phyloP scores from a whole-genome alignment of 2,797 vertebrate species.

The Chrysocyon brachyurus region DNA sequence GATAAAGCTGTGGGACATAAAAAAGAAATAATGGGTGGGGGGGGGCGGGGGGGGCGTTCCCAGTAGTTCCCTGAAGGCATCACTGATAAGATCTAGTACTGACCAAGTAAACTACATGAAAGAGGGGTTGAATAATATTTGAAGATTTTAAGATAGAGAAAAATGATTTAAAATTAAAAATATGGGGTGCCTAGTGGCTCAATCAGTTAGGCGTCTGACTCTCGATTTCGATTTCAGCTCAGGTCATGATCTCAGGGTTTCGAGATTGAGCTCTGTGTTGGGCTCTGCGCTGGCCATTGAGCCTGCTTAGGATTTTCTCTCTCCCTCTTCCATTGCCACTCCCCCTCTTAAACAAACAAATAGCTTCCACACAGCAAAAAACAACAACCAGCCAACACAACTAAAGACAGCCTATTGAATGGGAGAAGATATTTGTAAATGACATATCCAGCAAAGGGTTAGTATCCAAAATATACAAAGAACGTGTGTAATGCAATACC shows the following conservation, averaged over 20 bases:
- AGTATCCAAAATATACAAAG: too few species aligned
- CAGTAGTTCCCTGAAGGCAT: neutral
- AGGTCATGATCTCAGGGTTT: neutral
- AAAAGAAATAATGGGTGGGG: neutral
- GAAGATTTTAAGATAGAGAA: neutral
- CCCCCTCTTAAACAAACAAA: neutral
- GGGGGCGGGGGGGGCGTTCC: too few species aligned
- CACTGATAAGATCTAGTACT: neutral
- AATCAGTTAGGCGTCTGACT: neutral
- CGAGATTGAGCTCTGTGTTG: neutral
- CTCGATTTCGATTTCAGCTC: neutral
- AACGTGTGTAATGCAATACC: too few species aligned
- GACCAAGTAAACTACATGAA: neutral
- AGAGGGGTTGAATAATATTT: neutral
- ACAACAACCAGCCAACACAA: neutral
- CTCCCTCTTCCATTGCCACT: neutral
- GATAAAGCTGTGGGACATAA: neutral
- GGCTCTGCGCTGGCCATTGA: neutral
- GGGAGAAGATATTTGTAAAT: neutral
- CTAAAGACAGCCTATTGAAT: neutral
- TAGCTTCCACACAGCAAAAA: neutral
- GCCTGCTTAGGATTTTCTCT: neutral
- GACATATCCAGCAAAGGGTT: neutral
- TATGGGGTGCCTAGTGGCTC: neutral
- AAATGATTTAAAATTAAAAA: neutral